A percentile compares a stretch with the other conserved stretches of the same genome.
These are phyloP conservation scores for Canis aureus DNA, from an alignment of 2,113 vertebrate species.

Conservation along the genomic window DNA sequence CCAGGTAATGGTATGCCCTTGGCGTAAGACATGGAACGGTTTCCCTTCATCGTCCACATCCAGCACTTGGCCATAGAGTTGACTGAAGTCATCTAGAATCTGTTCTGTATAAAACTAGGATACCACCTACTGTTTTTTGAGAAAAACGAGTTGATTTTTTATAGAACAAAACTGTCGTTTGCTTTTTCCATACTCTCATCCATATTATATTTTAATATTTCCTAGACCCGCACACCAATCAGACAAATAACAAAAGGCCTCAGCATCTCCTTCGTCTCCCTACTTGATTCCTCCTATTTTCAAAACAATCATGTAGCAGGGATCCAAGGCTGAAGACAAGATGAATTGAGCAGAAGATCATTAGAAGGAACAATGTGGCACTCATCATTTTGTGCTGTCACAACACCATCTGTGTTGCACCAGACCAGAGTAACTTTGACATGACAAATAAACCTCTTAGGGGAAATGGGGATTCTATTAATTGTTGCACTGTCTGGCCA, in stretches of 20 bases:
- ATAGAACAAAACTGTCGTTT: neutral
- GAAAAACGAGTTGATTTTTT: neutral
- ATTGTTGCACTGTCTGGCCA: conserved; percentile 65
- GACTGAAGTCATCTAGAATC: neutral
- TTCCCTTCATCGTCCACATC: neutral
- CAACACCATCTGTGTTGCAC: conserved; percentile 69
- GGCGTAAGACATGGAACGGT: neutral
- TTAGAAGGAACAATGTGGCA: conserved; percentile 71
- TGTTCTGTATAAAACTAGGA: neutral
- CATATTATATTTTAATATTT: neutral
- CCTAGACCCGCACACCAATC: neutral
- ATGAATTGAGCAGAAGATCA: conserved; percentile 49
- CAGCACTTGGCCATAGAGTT: neutral
- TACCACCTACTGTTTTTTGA: neutral
- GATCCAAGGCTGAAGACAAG: neutral
- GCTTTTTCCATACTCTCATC: neutral
- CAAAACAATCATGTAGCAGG: conserved; percentile 50
- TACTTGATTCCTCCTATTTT: neutral
- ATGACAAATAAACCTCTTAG: conserved; percentile 72
- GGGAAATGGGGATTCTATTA: conserved; percentile 59
- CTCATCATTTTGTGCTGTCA: conserved; percentile 49
- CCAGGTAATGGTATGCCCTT: neutral
- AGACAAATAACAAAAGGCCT: conserved; percentile 13
- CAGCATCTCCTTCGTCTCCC: neutral
- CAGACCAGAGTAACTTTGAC: conserved; percentile 64